A percentile compares a stretch with the other conserved stretches of the same genome.
phyloP scores from a whole-genome alignment of 2,797 vertebrate species.

The Rallus crepitans region DNA sequence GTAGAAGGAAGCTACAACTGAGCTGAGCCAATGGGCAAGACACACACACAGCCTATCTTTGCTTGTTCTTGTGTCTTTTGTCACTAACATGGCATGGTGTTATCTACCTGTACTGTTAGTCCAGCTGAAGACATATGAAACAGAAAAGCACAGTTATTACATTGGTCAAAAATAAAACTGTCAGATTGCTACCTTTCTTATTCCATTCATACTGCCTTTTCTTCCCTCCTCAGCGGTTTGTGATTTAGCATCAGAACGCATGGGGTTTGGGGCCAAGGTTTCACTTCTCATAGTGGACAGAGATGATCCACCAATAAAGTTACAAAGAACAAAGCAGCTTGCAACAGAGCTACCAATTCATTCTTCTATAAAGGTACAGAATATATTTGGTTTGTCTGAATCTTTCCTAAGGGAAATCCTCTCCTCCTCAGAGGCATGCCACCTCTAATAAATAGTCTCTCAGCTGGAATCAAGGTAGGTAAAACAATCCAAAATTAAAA shows the following conservation, averaged over 20 bases:
- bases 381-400: background rate
- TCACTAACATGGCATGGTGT: background rate
- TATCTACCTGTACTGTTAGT: background rate
- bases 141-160: rapidly evolving
- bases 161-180: background rate
- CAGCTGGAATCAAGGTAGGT: background rate
- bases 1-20: background rate
- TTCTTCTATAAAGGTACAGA: background rate
- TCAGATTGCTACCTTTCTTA: background rate
- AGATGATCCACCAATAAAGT: background rate
- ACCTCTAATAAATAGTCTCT: background rate
- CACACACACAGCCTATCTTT: background rate
- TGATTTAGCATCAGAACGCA: background rate
- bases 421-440: background rate
- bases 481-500: background rate
- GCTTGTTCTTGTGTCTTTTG: background rate
- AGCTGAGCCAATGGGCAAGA: background rate
- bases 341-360: background rate
- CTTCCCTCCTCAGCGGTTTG: rapidly evolving
- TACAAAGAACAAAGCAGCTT: background rate
- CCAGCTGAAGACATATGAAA: background rate
- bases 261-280: background rate
- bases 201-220: background rate
- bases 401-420: background rate
- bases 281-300: background rate